Base-by-base conservation (phyloP, 2,797 vertebrate species). In the Salmo trutta region DNA sequence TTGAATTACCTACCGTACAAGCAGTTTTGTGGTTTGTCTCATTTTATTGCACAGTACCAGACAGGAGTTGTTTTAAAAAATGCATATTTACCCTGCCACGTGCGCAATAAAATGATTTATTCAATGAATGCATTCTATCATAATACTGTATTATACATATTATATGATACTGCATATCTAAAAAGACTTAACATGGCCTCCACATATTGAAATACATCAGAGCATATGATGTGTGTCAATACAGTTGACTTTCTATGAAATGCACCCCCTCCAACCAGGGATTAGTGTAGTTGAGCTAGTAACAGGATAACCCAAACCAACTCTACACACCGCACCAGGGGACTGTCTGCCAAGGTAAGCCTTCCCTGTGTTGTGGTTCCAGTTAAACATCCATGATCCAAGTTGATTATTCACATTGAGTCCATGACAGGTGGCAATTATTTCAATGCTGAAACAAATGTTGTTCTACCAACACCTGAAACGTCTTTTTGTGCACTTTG, bases 191-290 rank as follows among this genome's bases (percentile, higher is more conserved):
- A 24, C 16, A 53, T 51, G 47, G 78, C 75, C 81, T 71, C 65
- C 0, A 56, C 16, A 54, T 73, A 81, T 76, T 71, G 47, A 19
- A 78, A 80, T 78, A 85, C 87, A 84, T 87, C 67, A 0, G 59
- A 89, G 77, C 90, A 86, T 87, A 88, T 91, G 90, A 92, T 89
- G 82, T 88, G 86, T 88, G 90, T 92, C 92, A 89, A 92, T 93
- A 93, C 67, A 83, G 89, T 90, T 81, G 89, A 93, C 88, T 85
- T 76, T 87, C 90, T 93, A 87, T 90, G 92, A 93, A 93, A 93
- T 81, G 16, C 86, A 93, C 92, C 90, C 85, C 78, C 82, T 75
- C 84, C 79, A 81, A 85, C 87, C n/a, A 77, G 91, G 87, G 91
- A 86, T 81, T 64, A 5, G 80, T 41, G 56, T 71, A 75, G 83